These are phyloP conservation scores for Myripristis murdjan DNA, from an alignment of 2,797 vertebrate species.

Conservation along the genomic window DNA sequence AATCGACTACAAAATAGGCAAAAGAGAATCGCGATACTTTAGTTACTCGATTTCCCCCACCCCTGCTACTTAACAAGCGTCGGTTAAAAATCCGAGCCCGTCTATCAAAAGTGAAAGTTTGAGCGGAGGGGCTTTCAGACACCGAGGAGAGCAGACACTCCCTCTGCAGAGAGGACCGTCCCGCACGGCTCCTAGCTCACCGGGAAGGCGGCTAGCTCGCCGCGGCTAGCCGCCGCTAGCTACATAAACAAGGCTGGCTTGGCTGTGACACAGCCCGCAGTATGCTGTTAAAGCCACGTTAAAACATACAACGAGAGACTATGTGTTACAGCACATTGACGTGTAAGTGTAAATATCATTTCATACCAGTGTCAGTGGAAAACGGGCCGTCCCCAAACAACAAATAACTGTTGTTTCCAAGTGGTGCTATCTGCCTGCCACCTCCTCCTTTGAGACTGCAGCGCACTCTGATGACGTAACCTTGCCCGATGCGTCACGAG, in stretches of 20 bases:
- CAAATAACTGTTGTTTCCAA: constrained; percentile 55
- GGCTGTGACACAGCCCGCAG: not conserved
- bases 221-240: constrained; percentile 54
- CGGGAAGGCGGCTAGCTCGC: constrained; percentile 48
- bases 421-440: constrained; percentile 73
- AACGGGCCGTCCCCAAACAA: constrained; percentile 38
- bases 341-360: not conserved
- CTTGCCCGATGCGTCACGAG: too few relatives aligned
- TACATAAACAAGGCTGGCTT: constrained; percentile 18
- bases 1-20: too few relatives aligned
- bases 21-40: too few relatives aligned
- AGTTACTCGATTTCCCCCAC: too few relatives aligned
- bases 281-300: fast-evolving
- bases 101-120: too few relatives aligned
- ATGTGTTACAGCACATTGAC: not conserved
- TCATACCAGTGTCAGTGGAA: constrained; percentile 67
- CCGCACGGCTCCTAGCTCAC: too few relatives aligned
- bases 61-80: too few relatives aligned
- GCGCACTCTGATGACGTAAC: constrained; percentile 72
- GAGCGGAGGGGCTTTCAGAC: too few relatives aligned
- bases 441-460: constrained; percentile 41
- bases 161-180: too few relatives aligned
- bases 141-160: too few relatives aligned
- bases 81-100: too few relatives aligned
- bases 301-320: not conserved